Conservation (phyloP, 2,888 invertebrate genomes). For the Sinhomidia bicolor region DNA sequence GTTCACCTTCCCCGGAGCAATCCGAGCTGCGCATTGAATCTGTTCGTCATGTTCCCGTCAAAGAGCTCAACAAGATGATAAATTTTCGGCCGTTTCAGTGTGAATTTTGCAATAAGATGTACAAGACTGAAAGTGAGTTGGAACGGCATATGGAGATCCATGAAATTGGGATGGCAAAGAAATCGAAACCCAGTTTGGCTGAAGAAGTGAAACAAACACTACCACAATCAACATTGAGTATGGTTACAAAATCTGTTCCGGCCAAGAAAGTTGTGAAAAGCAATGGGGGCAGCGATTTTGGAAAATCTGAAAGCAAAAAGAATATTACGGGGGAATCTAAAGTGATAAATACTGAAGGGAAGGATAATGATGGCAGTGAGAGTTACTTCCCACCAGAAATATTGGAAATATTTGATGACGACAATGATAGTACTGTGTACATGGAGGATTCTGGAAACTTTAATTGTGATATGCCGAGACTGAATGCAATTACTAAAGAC, state of each 20-base stretch:
- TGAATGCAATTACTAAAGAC: too few species aligned
- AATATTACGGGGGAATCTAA: neutral
- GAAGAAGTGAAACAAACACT: neutral
- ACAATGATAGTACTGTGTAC: neutral
- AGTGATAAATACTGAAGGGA: neutral
- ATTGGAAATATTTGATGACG: neutral
- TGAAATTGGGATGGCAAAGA: neutral
- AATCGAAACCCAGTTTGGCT: neutral
- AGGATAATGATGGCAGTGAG: neutral
- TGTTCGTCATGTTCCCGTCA: neutral
- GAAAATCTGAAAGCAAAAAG: neutral
- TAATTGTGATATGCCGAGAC: too few species aligned
- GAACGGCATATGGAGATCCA: neutral
- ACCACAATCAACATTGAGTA: neutral
- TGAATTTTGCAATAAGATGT: slow-evolving; percentile 11
- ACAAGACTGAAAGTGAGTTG: neutral
- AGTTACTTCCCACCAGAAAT: neutral
- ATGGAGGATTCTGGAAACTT: neutral
- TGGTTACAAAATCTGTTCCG: neutral
- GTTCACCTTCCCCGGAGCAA: neutral
- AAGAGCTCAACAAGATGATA: neutral
- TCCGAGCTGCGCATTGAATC: neutral
- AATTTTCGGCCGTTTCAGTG: slow-evolving; percentile 6
- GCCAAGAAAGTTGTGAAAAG: neutral
- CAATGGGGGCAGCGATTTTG: neutral